Conservation (phyloP, 1,140 invertebrate species). For the Polypedilum pembai region DNA sequence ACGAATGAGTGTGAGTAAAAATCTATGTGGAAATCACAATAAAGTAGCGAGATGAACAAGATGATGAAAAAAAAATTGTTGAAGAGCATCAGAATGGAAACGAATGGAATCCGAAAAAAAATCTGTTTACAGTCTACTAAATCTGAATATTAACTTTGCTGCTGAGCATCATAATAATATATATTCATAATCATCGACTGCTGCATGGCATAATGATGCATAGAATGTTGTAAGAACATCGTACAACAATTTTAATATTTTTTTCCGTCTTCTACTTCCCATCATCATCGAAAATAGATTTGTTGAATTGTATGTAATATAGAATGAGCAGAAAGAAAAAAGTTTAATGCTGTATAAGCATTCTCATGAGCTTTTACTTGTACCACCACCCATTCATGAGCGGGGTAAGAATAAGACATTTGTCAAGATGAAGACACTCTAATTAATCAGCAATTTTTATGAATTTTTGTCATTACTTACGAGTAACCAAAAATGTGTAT, state of each 20-base stretch:
- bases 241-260: too few species aligned
- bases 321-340: background rate
- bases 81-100: conserved; percentile 11
- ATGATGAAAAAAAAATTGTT: background rate
- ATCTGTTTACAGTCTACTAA: conserved; percentile 28
- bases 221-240: background rate
- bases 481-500: too few species aligned
- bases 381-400: too few species aligned
- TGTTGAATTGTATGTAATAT: too few species aligned
- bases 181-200: conserved; percentile 1
- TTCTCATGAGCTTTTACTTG: background rate
- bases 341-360: conserved; percentile 3
- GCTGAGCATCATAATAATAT: too few species aligned
- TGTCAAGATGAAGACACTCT: too few species aligned
- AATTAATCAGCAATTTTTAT: too few species aligned
- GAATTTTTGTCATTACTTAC: too few species aligned
- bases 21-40: conserved; percentile 12
- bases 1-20: background rate
- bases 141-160: conserved; percentile 22
- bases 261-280: too few species aligned
- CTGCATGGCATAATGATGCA: conserved; percentile 19
- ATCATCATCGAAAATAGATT: too few species aligned
- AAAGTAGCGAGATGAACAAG: background rate
- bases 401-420: too few species aligned
- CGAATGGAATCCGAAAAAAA: background rate